These are phyloP conservation scores for Botrylloides violaceus DNA, from an alignment of 23 tunicate species.

Conservation along the genomic window DNA sequence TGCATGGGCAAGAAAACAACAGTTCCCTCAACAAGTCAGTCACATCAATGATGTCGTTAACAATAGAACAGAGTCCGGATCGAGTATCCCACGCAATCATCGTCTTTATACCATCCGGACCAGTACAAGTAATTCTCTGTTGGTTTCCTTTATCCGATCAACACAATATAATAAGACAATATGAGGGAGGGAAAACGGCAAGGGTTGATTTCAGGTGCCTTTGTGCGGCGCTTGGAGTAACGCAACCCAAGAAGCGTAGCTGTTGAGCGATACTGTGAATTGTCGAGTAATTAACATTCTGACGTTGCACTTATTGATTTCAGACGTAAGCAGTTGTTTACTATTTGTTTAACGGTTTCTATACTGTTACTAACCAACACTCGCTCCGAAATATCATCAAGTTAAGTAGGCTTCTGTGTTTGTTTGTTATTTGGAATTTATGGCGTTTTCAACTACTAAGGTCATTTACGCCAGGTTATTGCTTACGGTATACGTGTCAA, in stretches of 20 bases:
- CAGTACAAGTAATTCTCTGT: not conserved
- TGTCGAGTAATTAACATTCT: not conserved
- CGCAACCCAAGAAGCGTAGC: not conserved
- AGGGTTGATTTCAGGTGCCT: not conserved
- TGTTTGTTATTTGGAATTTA: no score
- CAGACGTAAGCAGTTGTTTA: not conserved
- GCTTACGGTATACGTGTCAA: no score
- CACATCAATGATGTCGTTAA: no score
- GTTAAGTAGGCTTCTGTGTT: no score
- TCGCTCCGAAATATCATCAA: not conserved
- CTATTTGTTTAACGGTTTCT: not conserved
- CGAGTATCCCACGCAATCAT: not conserved
- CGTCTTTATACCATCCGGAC: not conserved
- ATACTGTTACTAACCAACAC: not conserved
- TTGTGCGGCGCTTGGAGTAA: not conserved
- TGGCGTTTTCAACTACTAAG: no score
- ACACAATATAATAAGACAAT: not conserved
- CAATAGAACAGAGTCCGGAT: not conserved
- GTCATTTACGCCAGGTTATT: no score
- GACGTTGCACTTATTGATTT: not conserved
- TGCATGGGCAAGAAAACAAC: constrained; percentile 13
- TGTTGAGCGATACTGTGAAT: constrained; percentile 1
- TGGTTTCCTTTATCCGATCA: not conserved
- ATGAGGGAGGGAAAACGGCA: not conserved
- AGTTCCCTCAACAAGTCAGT: no score